Evolutionary conservation across 1,140 invertebrate genomes (phyloP).

Genomic region (Odontomachus brunneus): DNA sequence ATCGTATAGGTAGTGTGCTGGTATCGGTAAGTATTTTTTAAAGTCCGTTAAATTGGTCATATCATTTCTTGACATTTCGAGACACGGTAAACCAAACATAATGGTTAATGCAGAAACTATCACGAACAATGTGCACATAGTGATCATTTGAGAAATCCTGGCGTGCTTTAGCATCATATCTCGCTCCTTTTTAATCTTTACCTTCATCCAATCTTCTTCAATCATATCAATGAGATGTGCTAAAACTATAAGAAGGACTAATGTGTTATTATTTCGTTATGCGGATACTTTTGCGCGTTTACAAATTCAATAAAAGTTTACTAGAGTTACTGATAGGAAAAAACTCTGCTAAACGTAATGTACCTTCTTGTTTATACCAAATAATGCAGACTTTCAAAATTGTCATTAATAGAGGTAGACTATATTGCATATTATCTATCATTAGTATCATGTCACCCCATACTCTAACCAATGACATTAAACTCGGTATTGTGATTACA

Average conservation of each 20-base stretch:
- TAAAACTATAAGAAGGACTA: neutral
- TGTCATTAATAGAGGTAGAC: conserved; percentile 15
- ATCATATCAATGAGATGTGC: conserved; percentile 36
- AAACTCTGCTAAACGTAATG: neutral
- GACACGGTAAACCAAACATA: neutral
- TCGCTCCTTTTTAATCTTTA: conserved; percentile 31
- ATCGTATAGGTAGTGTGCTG: conserved; percentile 25
- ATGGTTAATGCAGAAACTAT: neutral
- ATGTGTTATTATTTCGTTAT: too few species aligned
- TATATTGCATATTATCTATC: conserved; percentile 39
- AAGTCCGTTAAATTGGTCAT: conserved; percentile 9
- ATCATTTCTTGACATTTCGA: neutral
- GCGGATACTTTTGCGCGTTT: too few species aligned
- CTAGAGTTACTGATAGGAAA: neutral
- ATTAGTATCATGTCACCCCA: conserved; percentile 34
- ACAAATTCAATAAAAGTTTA: neutral
- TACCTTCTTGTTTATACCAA: conserved; percentile 25
- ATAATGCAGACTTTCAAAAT: conserved; percentile 26
- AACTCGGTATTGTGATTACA: conserved; percentile 19
- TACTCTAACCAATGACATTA: conserved; percentile 9
- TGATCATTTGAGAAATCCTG: neutral
- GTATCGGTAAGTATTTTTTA: conserved; percentile 9
- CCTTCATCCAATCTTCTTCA: conserved; percentile 34
- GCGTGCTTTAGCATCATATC: conserved; percentile 16
- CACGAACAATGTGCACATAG: neutral